These are phyloP conservation scores for Fringilla coelebs DNA, from an alignment of 2,797 vertebrate genomes.

Conservation along the genomic window DNA sequence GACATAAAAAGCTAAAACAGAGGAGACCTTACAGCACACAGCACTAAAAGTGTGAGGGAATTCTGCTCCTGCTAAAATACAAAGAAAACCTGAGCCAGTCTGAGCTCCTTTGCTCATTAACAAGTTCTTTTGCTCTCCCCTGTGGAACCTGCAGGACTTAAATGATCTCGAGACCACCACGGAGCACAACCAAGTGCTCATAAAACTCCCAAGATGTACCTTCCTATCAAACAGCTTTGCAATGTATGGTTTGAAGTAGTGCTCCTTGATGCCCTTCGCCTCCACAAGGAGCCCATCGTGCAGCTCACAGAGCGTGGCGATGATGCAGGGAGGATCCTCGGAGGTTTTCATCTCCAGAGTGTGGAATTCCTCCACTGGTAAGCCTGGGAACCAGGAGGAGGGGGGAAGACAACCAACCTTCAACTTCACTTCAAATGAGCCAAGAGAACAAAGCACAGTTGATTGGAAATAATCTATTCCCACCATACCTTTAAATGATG, in stretches of 20 bases:
- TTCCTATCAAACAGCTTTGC: conserved; percentile 87
- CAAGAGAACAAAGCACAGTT: background rate
- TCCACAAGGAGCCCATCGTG: conserved; percentile 93
- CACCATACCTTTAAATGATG: conserved; percentile 85
- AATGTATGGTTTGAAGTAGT: conserved; percentile 97
- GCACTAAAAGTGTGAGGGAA: background rate
- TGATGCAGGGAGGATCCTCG: conserved; percentile 82
- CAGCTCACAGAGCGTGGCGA: conserved; percentile 88
- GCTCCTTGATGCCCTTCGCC: conserved; percentile 96
- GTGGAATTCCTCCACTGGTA: conserved; percentile 74
- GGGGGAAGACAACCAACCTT: background rate
- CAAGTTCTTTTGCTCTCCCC: background rate
- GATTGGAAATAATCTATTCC: background rate
- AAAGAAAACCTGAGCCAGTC: background rate
- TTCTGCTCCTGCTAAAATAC: background rate
- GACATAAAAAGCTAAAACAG: background rate
- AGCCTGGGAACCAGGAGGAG: conserved; percentile 69
- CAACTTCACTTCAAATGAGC: conserved; percentile 11
- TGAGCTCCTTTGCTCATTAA: background rate
- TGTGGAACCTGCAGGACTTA: background rate
- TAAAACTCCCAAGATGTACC: conserved; percentile 65
- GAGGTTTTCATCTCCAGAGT: conserved; percentile 56
- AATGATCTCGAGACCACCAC: accelerated
- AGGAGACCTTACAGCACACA: background rate
- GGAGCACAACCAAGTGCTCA: background rate